phyloP scores from a whole-genome alignment of 1,140 invertebrate species.

The Heterodera schachtii region DNA sequence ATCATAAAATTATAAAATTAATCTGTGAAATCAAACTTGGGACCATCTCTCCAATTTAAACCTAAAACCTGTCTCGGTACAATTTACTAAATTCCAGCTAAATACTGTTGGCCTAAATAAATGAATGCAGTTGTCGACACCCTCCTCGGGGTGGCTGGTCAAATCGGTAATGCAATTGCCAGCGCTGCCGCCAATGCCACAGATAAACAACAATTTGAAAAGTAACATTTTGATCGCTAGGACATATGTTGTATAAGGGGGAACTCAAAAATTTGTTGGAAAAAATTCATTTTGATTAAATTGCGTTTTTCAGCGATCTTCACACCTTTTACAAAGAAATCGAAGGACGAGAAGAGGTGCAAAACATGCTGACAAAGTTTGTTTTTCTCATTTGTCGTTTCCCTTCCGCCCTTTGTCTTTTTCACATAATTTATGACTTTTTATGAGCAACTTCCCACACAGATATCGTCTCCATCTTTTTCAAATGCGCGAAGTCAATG shows the following conservation, averaged over 20 bases:
- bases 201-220: not conserved
- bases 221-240: not conserved
- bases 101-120: too few relatives aligned
- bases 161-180: not conserved
- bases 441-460: too few relatives aligned
- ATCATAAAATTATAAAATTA: too few relatives aligned
- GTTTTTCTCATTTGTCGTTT: not conserved
- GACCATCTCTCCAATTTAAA: too few relatives aligned
- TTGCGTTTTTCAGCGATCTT: conserved; percentile 4
- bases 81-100: too few relatives aligned
- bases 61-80: too few relatives aligned
- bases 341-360: not conserved
- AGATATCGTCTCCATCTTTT: conserved; percentile 41
- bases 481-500: conserved; percentile 42
- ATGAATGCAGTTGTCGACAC: not conserved
- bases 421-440: too few relatives aligned
- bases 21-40: too few relatives aligned
- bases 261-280: too few relatives aligned
- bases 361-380: conserved; percentile 20
- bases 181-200: not conserved
- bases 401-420: too few relatives aligned
- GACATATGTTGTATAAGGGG: not conserved
- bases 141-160: not conserved
- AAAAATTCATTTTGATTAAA: not conserved
- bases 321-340: conserved; percentile 11